Conservation (phyloP, 2,797 vertebrate genomes). For the Intellagama lesueurii region DNA sequence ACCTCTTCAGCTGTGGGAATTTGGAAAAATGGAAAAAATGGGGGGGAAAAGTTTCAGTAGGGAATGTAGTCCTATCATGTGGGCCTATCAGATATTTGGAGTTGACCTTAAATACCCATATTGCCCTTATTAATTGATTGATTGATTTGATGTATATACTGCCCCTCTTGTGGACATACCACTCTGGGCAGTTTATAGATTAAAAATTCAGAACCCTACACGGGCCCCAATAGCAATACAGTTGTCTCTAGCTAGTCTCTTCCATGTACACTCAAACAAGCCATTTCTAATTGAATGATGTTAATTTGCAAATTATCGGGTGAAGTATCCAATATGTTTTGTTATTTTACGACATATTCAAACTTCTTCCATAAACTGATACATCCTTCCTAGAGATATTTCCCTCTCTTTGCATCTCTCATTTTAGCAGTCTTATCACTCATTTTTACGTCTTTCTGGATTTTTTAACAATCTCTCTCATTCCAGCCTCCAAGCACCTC, state of each 20-base stretch:
- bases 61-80: too few relatives aligned
- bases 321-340: slow-evolving; percentile 5
- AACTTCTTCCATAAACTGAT: not conserved
- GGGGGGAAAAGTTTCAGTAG: too few relatives aligned
- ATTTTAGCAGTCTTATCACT: not conserved
- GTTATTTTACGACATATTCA: slow-evolving; percentile 5
- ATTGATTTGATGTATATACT: too few relatives aligned
- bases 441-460: not conserved
- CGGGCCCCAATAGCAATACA: too few relatives aligned
- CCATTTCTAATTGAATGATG: not conserved
- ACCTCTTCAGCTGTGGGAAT: not conserved
- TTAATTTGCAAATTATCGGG: not conserved
- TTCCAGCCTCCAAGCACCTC: not conserved
- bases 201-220: too few relatives aligned
- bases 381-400: not conserved
- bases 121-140: too few relatives aligned
- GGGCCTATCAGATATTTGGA: too few relatives aligned
- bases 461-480: not conserved
- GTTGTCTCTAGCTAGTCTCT: too few relatives aligned
- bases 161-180: too few relatives aligned
- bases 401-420: not conserved
- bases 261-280: too few relatives aligned
- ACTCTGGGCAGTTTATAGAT: too few relatives aligned
- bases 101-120: too few relatives aligned
- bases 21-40: not conserved